Evolutionary conservation across 2,797 vertebrate species (phyloP), one percentile per base, ranked within the genome.

Genomic region (Bradypus variegatus): DNA sequence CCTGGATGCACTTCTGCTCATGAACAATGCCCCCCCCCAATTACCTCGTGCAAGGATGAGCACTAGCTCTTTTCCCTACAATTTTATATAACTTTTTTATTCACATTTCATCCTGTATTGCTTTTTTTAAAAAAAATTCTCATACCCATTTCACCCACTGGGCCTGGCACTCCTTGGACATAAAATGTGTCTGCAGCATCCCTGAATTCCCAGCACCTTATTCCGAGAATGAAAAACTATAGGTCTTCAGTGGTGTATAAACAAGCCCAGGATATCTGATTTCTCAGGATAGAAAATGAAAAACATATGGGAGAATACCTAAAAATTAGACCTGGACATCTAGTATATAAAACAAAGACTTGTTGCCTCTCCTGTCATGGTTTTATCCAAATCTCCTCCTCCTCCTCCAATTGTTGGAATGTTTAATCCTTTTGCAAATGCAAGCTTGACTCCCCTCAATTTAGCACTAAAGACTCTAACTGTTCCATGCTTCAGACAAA

Each of bases 401-500:
- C 19, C 50, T 50, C 14, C 27, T 53, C 55, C 14, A 12, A 5
- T 12, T 8, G 0, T 25, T 36, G 3, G 19, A 69, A 2, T 0
- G 6, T 10, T 62, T 62, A 64, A n/a, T 31, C 69, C 13, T 60
- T 48, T 31, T 18, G n/a, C 13, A 38, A 48, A 21, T 19, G 33
- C 33, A 48, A 8, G 18, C 3, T 64, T 80, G 31, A 27, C 27
- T 27, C 31, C 31, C n/a, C 48, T 1, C 29, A 7, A 10, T 11
- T 25, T 48, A 21, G 1, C 18, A 19, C 3, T 16, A 33, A 79
- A 45, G 33, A 58, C 6, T 18, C 9, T 25, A 58, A n/a, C 29
- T 18, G 15, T 16, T 55, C 45, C 19, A 2, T 5, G 27, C 41
- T 16, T 58, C 19, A 48, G 36, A 11, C 65, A 55, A 31, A 84